Conservation (phyloP, 1,140 invertebrate genomes). For the Euwallacea similis region DNA sequence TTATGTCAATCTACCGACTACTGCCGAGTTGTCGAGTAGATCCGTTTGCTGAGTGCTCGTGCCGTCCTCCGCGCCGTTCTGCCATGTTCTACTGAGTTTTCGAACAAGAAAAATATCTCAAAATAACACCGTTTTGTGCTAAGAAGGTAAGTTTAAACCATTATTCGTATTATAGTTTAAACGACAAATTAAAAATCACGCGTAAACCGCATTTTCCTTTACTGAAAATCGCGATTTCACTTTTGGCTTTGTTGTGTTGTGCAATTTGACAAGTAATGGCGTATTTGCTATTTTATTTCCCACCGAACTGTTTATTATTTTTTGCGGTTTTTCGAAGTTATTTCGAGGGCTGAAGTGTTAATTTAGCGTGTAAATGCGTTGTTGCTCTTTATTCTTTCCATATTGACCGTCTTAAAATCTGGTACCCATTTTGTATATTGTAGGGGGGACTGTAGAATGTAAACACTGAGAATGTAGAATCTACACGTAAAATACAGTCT, state of each 20-base stretch:
- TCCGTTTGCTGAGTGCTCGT: too few species aligned
- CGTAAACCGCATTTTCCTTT: neutral
- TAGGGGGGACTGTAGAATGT: neutral
- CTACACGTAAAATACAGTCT: too few species aligned
- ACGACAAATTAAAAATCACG: neutral
- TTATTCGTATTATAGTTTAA: neutral
- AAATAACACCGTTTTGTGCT: neutral
- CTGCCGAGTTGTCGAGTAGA: too few species aligned
- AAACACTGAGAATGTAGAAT: too few species aligned
- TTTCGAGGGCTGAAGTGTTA: neutral
- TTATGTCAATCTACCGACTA: too few species aligned
- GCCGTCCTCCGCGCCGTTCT: neutral
- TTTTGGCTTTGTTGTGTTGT: conserved; percentile 1
- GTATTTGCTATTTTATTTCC: neutral
- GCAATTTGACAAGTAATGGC: neutral
- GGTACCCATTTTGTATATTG: neutral
- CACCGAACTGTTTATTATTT: neutral
- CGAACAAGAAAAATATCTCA: neutral
- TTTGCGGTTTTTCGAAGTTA: neutral
- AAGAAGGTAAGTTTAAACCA: neutral
- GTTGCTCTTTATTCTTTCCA: neutral
- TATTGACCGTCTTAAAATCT: neutral
- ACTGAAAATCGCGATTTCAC: neutral
- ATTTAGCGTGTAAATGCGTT: neutral
- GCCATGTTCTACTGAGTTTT: conserved; percentile 3